Conservation (phyloP, 1,140 invertebrate genomes). For the Halictus rubicundus region DNA sequence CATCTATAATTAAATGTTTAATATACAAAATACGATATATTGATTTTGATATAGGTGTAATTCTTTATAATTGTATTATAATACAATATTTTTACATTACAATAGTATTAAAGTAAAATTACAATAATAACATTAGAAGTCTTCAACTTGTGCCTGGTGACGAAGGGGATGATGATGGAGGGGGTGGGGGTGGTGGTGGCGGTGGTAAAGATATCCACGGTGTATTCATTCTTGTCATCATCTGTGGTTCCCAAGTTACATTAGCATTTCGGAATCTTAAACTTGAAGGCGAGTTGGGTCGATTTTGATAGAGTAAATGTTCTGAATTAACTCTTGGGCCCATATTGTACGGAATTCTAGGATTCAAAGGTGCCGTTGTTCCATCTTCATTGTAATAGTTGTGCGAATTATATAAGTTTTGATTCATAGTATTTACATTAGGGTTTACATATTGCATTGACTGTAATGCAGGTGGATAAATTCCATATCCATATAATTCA, state of each 20-base stretch:
- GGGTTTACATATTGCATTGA: conserved; percentile 10
- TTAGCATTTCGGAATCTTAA: conserved; percentile 23
- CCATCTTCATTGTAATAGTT: conserved; percentile 19
- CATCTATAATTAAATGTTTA: conserved; percentile 8
- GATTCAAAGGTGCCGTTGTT: background rate
- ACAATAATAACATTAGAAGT: background rate
- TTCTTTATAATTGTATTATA: conserved; percentile 1
- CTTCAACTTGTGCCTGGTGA: conserved; percentile 17
- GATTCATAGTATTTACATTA: conserved; percentile 24
- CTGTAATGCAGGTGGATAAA: conserved; percentile 5
- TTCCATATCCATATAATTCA: background rate
- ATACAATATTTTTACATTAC: conserved; percentile 14
- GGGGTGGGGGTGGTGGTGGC: conserved; percentile 55
- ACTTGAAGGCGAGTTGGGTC: conserved; percentile 13
- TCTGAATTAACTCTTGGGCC: background rate
- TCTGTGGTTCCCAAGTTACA: conserved; percentile 44
- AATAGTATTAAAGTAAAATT: background rate
- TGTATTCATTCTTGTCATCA: conserved; percentile 6
- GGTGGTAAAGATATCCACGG: conserved; percentile 43
- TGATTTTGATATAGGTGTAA: background rate
- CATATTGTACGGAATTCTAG: conserved; percentile 12
- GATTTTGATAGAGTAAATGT: conserved; percentile 2
- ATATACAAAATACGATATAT: conserved; percentile 3
- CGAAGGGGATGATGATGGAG: conserved; percentile 48
- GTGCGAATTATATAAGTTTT: conserved; percentile 19